Evolutionary conservation across 2,888 invertebrate genomes (phyloP), one percentile per base, ranked within the genome.

Genomic region (Xanthorhoe designata): DNA sequence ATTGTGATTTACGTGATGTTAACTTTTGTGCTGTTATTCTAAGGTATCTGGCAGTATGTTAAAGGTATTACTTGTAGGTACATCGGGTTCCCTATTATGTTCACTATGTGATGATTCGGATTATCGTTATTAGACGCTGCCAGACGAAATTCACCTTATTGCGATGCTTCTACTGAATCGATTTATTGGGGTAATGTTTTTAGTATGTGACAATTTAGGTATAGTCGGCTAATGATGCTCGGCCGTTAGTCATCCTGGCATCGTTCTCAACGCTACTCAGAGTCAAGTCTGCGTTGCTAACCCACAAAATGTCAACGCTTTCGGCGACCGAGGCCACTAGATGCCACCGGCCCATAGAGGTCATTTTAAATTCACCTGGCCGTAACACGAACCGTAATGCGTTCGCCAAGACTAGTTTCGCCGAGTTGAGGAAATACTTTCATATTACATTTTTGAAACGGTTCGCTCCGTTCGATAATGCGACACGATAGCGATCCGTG

Each of bases 351-450:
- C 87, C 87, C 87, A 92, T 93, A 94, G 93, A 93, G 93, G 94
- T 93, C 93, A 93, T 92, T 93, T 94, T 92, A 83, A 88, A 91
- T 92, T 90, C 90, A 92, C 90, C 91, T 91, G 92, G 91, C 89
- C 87, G 88, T 89, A 91, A 90, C 91, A 87, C 89, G 86, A 86
- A 88, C 90, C 86, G 90, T 92, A 92, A 92, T 91, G 88, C 88
- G 91, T 92, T 90, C 86, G 89, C 90, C 38, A 81, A 88, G 90
- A 91, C 92, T 92, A 92, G 92, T 93, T 93, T 92, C 87, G 92
- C 92, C 90, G 88, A 90, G 86, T 90, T 89, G 90, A 90, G 88
- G 91, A 91, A 93, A 92, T 92, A 91, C 92, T 93, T 92, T 93
- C 92, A 88, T 92, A 88, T 86, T 89, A 88, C 85, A 87, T 86